These are phyloP conservation scores for Fragum sueziense DNA, from an alignment of 2,888 invertebrate species.

Conservation along the genomic window DNA sequence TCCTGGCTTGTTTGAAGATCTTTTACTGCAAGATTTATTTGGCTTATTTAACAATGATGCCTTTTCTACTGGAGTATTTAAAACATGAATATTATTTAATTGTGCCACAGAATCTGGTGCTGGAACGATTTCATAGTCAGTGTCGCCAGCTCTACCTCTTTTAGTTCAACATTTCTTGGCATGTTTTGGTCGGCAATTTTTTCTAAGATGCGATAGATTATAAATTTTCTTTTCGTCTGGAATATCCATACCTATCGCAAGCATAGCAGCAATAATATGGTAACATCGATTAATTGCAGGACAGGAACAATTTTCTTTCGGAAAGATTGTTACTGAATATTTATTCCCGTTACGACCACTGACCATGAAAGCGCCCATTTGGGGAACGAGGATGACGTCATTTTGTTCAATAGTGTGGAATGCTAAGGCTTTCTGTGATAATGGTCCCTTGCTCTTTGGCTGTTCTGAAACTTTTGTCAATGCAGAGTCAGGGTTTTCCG, in stretches of 20 bases:
- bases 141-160: conserved; percentile 13
- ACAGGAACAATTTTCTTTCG: conserved; percentile 38
- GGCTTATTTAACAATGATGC: no score
- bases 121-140: not conserved
- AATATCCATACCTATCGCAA: conserved; percentile 8
- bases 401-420: conserved; percentile 27
- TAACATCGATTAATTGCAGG: conserved; percentile 27
- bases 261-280: conserved; percentile 47
- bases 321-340: conserved; percentile 44
- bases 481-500: no score
- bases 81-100: no score
- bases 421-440: conserved; percentile 23
- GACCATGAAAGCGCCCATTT: conserved; percentile 38
- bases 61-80: no score
- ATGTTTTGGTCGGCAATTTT: conserved; percentile 18
- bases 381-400: conserved; percentile 34
- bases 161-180: conserved; percentile 4
- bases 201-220: conserved; percentile 11
- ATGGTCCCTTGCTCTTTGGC: not conserved
- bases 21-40: no score
- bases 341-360: conserved; percentile 27
- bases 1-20: no score
- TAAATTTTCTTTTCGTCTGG: conserved; percentile 4
- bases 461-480: not conserved
- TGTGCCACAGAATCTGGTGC: conserved; percentile 15